A percentile compares a stretch with the other conserved stretches of the same genome.
Evolutionary conservation across 2,888 invertebrate genomes (phyloP).

Genomic region (Noctua fimbriata): DNA sequence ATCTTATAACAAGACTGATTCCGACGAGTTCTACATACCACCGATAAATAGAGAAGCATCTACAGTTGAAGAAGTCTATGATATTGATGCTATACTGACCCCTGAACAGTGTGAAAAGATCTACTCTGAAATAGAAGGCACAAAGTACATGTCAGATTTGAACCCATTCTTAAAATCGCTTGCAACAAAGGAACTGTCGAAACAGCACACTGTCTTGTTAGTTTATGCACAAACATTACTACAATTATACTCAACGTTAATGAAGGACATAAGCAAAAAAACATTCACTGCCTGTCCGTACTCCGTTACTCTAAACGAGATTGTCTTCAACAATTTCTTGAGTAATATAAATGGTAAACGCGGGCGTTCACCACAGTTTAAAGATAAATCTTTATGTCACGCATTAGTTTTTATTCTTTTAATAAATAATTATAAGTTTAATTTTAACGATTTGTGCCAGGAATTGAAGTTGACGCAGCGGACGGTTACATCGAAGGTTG

Average conservation of each 20-base stretch:
- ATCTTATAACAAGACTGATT: constrained; percentile 77
- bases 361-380: constrained; percentile 76
- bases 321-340: constrained; percentile 78
- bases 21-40: constrained; percentile 87
- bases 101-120: constrained; percentile 81
- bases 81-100: constrained; percentile 83
- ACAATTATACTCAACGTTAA: constrained; percentile 69
- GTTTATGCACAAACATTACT: constrained; percentile 80
- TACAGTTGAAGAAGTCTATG: constrained; percentile 85
- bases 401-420: constrained; percentile 81
- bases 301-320: constrained; percentile 80
- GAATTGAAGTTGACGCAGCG: constrained; percentile 75
- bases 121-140: constrained; percentile 74
- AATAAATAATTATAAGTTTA: constrained; percentile 81
- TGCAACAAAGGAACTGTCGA: constrained; percentile 65
- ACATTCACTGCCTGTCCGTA: constrained; percentile 72
- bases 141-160: constrained; percentile 73
- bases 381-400: constrained; percentile 83
- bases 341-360: constrained; percentile 71
- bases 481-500: constrained; percentile 75
- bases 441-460: constrained; percentile 77
- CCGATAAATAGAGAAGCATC: constrained; percentile 87
- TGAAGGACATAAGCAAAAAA: constrained; percentile 77
- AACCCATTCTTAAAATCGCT: constrained; percentile 74
- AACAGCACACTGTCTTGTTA: constrained; percentile 74